phyloP scores from a whole-genome alignment of 2,113 vertebrate species.

The Pagrus major region DNA sequence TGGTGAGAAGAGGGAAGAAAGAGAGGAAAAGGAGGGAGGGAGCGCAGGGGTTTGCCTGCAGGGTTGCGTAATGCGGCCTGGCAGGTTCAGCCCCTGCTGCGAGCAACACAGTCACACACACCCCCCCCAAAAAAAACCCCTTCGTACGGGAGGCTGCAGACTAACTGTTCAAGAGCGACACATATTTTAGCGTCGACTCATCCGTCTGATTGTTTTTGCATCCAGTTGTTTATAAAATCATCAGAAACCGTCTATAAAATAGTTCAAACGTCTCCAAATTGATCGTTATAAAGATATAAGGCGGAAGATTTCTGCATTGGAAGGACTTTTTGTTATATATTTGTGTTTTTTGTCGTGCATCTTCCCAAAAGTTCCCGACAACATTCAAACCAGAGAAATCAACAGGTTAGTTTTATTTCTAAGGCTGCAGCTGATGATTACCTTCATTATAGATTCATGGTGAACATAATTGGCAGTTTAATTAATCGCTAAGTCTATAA shows the following conservation, averaged over 20 bases:
- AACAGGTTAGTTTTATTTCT: too few relatives aligned
- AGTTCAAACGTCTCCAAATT: not conserved
- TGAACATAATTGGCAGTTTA: not conserved
- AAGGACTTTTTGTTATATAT: too few relatives aligned
- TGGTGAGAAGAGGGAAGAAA: conserved; percentile 21
- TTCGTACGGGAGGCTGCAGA: conserved; percentile 3
- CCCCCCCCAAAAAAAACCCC: conserved; percentile 4
- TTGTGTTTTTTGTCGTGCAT: too few relatives aligned
- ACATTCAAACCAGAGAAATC: too few relatives aligned
- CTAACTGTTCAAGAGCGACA: not conserved
- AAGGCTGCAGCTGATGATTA: not conserved
- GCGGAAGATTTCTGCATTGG: too few relatives aligned
- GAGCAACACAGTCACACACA: conserved; percentile 30
- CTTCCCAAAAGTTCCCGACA: too few relatives aligned
- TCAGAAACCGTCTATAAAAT: not conserved
- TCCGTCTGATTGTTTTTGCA: rapidly evolving
- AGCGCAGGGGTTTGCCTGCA: conserved; percentile 50
- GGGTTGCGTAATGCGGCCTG: conserved; percentile 63
- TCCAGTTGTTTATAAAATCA: not conserved
- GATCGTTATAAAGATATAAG: rapidly evolving
- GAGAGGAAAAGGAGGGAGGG: not conserved
- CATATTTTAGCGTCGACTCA: not conserved
- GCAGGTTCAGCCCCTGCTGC: conserved; percentile 47
- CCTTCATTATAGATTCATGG: not conserved
- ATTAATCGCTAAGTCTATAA: not conserved